Base-by-base conservation (phyloP, 2,797 vertebrate genomes). In the Pangasius krempfi region DNA sequence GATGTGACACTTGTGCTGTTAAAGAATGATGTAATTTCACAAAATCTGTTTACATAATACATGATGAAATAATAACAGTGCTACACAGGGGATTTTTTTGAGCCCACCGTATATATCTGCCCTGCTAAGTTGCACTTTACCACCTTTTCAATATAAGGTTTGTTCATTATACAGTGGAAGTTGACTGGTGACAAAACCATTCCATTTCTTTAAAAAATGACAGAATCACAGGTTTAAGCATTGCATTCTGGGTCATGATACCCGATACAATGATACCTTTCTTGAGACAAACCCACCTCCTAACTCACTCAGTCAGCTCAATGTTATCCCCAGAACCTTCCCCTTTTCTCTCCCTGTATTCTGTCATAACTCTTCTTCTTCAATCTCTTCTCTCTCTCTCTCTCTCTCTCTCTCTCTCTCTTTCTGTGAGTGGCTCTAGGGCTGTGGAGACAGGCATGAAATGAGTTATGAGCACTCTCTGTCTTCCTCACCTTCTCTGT, bases 381-480 rank as follows among this genome's bases (percentile, higher is more conserved):
- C 86, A 76, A 56, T 68, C 50, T 78, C 30, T 14, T 30, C 33
- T 20, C 14, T 85, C 12, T 78, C 50, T 79, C 27, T 37, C 22
- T 84, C 6, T 84, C 58, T 70, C 37, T 58, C 79, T 73, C 8
- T 40, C 62, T n/a, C 16, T 68, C 87, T 56, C 85, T 85, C 47
- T 79, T 18, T 37, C 22, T 84, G 1, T 20, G 85, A 89, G 88
- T 70, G 86, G 89, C 91, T 91, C 81, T 75, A 89, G 88, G 90
- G 82, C 91, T 84, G 86, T 86, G 86, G 87, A 90, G 91, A 87
- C 88, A 88, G 87, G 88, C 90, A 92, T 88, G 89, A 90, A 92
- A 92, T 92, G 88, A 91, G 88, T 91, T 91, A 92, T 92, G 92
- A 90, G 88, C 87, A 87, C 90, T 88, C 89, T 85, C 85, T 88